phyloP scores from a whole-genome alignment of 1,140 invertebrate species.

The Mycetomoellerius zeteki region DNA sequence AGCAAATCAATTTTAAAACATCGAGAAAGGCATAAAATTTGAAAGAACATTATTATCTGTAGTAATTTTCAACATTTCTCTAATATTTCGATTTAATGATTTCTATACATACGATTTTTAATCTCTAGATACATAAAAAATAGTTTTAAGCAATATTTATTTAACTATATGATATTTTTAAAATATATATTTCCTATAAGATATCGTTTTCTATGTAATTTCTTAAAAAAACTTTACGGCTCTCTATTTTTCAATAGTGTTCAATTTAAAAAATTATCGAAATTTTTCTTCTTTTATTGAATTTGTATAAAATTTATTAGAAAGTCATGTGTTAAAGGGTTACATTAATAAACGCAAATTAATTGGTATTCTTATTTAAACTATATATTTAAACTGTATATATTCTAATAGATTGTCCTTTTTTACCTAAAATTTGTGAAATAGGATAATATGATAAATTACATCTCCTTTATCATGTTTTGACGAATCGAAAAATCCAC shows the following conservation, averaged over 20 bases:
- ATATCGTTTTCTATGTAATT: background rate
- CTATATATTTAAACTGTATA: background rate
- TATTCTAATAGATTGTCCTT: background rate
- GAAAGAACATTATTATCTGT: background rate
- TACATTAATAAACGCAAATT: background rate
- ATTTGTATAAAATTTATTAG: background rate
- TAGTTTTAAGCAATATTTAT: background rate
- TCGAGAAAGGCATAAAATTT: background rate
- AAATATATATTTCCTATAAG: background rate
- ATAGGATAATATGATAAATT: background rate
- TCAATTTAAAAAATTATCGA: background rate
- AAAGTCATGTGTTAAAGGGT: background rate
- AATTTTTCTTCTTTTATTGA: background rate
- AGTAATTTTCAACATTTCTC: background rate
- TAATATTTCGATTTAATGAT: conserved; percentile 6
- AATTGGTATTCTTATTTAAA: background rate
- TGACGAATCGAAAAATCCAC: background rate
- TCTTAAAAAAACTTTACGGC: background rate
- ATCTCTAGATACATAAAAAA: background rate
- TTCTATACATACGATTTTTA: background rate
- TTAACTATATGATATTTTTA: background rate
- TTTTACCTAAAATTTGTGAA: background rate
- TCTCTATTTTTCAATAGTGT: background rate
- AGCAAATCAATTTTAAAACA: background rate
- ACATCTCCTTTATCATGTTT: background rate